Conservation (phyloP, 2,113 vertebrate genomes). For the Indri indri region DNA sequence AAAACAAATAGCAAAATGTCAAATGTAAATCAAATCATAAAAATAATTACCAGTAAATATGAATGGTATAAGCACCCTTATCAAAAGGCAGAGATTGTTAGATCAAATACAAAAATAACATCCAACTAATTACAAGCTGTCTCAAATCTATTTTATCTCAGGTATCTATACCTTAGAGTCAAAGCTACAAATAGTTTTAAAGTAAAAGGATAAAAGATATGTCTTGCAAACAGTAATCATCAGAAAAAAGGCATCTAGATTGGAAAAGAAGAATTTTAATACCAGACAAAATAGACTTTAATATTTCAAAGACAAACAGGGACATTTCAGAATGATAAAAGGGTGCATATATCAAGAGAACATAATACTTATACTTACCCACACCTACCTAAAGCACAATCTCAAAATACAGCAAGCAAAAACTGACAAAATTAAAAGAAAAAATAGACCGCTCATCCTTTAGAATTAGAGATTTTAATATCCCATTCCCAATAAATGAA, state of each 20-base stretch:
- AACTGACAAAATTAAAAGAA: background rate
- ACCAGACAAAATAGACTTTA: background rate
- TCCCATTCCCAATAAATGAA: background rate
- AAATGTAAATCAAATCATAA: slow-evolving; percentile 8
- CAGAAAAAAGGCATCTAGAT: background rate
- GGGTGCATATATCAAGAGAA: background rate
- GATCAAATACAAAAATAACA: background rate
- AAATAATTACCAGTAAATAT: background rate
- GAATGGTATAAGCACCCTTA: background rate
- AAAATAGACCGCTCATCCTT: background rate
- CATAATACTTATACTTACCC: background rate
- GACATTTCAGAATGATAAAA: background rate
- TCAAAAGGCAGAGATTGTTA: background rate
- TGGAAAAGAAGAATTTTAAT: background rate
- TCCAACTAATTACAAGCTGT: background rate
- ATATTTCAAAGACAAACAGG: background rate
- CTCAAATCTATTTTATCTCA: background rate
- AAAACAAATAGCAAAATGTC: background rate
- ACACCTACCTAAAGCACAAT: background rate
- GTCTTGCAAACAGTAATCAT: background rate
- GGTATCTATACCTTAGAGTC: background rate
- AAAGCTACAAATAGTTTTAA: background rate
- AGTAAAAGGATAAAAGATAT: background rate
- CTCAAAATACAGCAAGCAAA: background rate
- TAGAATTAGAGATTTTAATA: background rate